A percentile compares a stretch with the other conserved stretches of the same genome.
Conservation (phyloP, 2,113 vertebrate genomes). For the Electrona antarctica region DNA sequence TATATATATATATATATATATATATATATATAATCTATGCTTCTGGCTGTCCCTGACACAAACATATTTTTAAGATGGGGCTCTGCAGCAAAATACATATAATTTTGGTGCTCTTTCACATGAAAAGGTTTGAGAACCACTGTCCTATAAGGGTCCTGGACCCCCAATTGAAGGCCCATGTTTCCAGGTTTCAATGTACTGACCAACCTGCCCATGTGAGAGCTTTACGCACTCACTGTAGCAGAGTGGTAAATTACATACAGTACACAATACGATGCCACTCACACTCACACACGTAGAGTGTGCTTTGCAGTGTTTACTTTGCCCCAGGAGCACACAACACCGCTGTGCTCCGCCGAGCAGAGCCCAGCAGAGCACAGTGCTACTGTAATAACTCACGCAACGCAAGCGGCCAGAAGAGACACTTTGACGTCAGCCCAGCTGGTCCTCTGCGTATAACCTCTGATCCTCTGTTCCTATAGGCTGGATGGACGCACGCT, state of each 20-base stretch:
- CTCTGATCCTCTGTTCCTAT: background rate
- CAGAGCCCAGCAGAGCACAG: slow-evolving; percentile 26
- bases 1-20: too few relatives aligned
- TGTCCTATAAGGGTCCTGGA: too few relatives aligned
- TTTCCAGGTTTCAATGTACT: too few relatives aligned
- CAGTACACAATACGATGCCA: slow-evolving; percentile 1
- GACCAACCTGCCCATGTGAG: too few relatives aligned
- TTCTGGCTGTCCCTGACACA: too few relatives aligned
- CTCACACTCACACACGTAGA: slow-evolving; percentile 3
- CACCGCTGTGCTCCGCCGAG: slow-evolving; percentile 26
- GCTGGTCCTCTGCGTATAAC: slow-evolving; percentile 61
- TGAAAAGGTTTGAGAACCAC: too few relatives aligned
- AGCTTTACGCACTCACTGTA: background rate
- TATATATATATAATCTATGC: too few relatives aligned
- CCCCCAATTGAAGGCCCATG: too few relatives aligned
- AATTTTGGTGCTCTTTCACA: too few relatives aligned
- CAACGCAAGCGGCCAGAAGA: slow-evolving; percentile 49
- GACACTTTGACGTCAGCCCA: slow-evolving; percentile 59
- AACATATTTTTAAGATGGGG: too few relatives aligned
- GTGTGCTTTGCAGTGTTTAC: slow-evolving; percentile 42
- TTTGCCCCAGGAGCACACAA: slow-evolving; percentile 29
- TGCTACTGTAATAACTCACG: slow-evolving; percentile 68
- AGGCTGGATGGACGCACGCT: too few relatives aligned
- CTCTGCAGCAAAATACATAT: too few relatives aligned
- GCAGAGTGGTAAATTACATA: background rate